A percentile compares a stretch with the other conserved stretches of the same genome.
Evolutionary conservation across 2,113 vertebrate species (phyloP).

Genomic region (Clarias gariepinus): DNA sequence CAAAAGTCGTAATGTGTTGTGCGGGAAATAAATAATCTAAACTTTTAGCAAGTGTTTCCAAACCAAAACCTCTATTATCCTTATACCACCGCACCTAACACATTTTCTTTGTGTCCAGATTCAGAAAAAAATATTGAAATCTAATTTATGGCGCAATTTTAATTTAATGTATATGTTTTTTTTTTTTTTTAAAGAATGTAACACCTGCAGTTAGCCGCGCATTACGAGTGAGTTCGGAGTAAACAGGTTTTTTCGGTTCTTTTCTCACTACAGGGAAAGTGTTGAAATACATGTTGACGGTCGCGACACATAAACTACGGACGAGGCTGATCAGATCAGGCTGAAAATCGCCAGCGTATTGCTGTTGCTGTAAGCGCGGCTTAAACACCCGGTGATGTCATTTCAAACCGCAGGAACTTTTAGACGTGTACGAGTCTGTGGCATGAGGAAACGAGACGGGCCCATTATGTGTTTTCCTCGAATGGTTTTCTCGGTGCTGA

Average conservation of each 20-base stretch:
- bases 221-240: neutral
- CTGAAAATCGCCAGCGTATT: neutral
- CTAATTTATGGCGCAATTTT: too few species aligned
- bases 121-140: too few species aligned
- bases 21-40: too few species aligned
- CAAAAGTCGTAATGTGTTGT: too few species aligned
- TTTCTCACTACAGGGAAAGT: neutral
- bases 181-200: neutral
- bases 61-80: too few species aligned
- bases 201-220: neutral
- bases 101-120: too few species aligned
- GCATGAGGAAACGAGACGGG: neutral
- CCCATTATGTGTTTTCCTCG: neutral
- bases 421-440: neutral
- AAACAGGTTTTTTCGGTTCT: neutral
- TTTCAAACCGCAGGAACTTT: neutral
- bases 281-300: too few species aligned
- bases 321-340: neutral
- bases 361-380: neutral
- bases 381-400: neutral
- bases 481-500: slow-evolving; percentile 5
- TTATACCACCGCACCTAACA: too few species aligned
- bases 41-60: too few species aligned
- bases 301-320: neutral
- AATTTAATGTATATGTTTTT: neutral